Base-by-base conservation (phyloP, 92 coral and sea anemone species). In the Porites cylindrica region DNA sequence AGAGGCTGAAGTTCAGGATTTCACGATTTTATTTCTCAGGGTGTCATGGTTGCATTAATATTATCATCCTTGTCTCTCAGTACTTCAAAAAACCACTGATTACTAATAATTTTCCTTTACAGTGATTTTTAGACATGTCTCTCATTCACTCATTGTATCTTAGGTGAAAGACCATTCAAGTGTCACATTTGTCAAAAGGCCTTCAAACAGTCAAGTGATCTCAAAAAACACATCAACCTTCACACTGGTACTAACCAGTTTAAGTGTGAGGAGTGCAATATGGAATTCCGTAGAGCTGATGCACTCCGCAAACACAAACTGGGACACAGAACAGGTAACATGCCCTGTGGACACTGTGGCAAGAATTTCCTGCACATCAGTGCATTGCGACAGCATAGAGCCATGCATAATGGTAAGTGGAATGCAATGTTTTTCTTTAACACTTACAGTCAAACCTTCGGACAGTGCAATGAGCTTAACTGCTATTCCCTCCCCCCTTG, bases 231-330 rank as follows among this genome's bases (percentile, higher is more conserved):
- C 92, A 95, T 95, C 91, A 97, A 97, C 85, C 97, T 97, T 26
- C 99, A 97, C 85, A 97, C 99, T n/a, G 99, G 99, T 4, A 93
- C 98, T 52, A 95, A 94, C 64, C 96, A 96, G 89, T 97, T 95
- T 61, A 93, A 94, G 88, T 97, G 99, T 51, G 99, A 97, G 82
- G 91, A 95, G 70, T 97, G 99, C 76, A 93, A 90, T 79, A 86
- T 97, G 95, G 98, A 97, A 85, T 97, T 97, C 88, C 93, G 98
- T 50, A 90, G 99, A 70, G 98, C 96, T 10, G 99, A 97, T 72
- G 99, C 99, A 17, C 90, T 97, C n/a, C 91, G 98, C 54, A 97
- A 96, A 68, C 99, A 97, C 86, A 94, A 88, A 56, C 87, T 97
- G 81, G 92, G 98, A 26, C 99, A 97, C 86, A 83, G 91, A 11